These are phyloP conservation scores for Peromyscus attwateri DNA, from an alignment of 2,797 vertebrate species.

Conservation along the genomic window DNA sequence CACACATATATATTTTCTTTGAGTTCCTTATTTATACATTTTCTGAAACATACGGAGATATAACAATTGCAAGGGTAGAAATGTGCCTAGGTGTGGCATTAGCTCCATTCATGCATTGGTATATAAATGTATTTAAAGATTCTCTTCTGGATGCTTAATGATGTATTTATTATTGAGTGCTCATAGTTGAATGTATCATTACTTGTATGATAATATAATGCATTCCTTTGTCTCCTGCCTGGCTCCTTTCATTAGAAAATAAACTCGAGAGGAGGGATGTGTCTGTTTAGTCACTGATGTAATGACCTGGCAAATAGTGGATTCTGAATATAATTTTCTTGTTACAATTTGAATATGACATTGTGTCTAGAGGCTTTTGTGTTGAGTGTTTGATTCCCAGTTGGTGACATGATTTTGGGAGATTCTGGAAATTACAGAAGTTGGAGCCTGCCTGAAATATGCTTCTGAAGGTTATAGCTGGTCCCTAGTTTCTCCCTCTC, in stretches of 20 bases:
- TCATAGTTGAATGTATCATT: neutral
- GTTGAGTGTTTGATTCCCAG: neutral
- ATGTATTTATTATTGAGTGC: neutral
- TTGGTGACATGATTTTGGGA: neutral
- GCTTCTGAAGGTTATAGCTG: neutral
- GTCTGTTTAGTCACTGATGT: neutral
- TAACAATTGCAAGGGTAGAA: neutral
- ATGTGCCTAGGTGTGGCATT: neutral
- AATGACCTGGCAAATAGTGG: neutral
- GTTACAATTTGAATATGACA: neutral
- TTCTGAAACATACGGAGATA: neutral
- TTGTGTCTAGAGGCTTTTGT: neutral
- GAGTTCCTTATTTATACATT: neutral
- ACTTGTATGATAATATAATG: constrained; percentile 2
- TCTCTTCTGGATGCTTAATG: neutral
- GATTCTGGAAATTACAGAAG: neutral
- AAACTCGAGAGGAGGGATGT: neutral
- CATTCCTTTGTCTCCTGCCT: neutral
- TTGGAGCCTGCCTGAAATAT: neutral
- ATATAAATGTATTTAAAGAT: neutral
- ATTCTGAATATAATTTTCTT: neutral
- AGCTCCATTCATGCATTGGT: neutral
- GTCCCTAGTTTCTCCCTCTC: neutral
- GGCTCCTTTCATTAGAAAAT: neutral
- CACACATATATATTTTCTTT: neutral